Evolutionary conservation across 2,797 vertebrate species (phyloP), one percentile per base, ranked within the genome.

Genomic region (Pitangus sulphuratus): DNA sequence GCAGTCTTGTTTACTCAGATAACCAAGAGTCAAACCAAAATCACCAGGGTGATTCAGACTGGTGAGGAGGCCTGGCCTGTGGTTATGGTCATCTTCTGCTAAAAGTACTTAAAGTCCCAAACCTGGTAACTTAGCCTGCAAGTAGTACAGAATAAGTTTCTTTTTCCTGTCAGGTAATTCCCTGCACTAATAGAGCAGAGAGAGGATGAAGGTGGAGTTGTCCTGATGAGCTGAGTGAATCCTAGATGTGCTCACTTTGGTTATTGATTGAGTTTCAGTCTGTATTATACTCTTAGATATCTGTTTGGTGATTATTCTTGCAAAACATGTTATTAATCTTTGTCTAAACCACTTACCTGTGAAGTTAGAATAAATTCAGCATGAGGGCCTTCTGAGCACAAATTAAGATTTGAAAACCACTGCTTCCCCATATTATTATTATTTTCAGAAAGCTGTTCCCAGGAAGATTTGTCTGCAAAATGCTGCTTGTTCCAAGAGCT

Each of bases 391-490:
- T 70, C 44, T 76, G 18, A 89, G 12, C 17, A 78, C 45, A 74
- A 87, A 54, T 44, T 30, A 47, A 57, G 15, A 14, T 72, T 65
- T 78, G 28, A 76, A 91, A 92, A 62, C 53, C 30, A 8, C 21
- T 58, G 31, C 2, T 70, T 93, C 18, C 42, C 9, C 33, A 4
- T 65, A 31, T 57, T 51, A 51, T 39, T 40, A n/a, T 4, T 85
- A 57, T 96, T 94, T 95, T 93, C 91, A 96, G 86, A 93, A 97
- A 97, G 75, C 33, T 86, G 31, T 95, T 96, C 31, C 47, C 75
- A 88, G 77, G 82, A 87, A 85, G 75, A 89, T 64, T 91, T 94
- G 47, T 74, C 85, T 96, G 79, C 74, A 94, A 91, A 94, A 81
- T 44, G n/a, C 9, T 83, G 40, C 54, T 89, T 91, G 42, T 95